Evolutionary conservation across 1,140 invertebrate genomes (phyloP).

Genomic region (Penaeus japonicus): DNA sequence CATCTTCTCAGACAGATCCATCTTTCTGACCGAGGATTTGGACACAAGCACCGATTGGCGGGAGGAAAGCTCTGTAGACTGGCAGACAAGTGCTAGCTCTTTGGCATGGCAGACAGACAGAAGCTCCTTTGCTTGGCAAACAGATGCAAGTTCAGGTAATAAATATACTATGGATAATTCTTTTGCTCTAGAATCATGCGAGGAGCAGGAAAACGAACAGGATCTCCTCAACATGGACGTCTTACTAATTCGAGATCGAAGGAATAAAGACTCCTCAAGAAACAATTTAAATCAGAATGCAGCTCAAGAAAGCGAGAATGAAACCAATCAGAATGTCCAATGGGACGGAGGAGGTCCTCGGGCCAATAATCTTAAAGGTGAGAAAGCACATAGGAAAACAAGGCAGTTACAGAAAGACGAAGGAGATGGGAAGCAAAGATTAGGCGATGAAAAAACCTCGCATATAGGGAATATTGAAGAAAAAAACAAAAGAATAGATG

Average conservation of each 20-base stretch:
- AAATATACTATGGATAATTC: conserved; percentile 13
- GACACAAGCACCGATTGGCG: conserved; percentile 46
- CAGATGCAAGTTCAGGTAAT: conserved; percentile 25
- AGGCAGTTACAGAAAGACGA: too few species aligned
- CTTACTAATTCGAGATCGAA: not conserved
- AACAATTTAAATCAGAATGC: not conserved
- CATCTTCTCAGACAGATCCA: not conserved
- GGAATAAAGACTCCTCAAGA: not conserved
- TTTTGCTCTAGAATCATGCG: conserved; percentile 13
- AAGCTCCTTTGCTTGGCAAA: conserved; percentile 37
- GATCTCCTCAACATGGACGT: conserved; percentile 20
- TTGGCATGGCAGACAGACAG: conserved; percentile 42
- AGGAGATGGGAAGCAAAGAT: too few species aligned
- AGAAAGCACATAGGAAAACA: too few species aligned
- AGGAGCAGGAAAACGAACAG: conserved; percentile 9
- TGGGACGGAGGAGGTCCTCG: too few species aligned
- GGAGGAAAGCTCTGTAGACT: conserved; percentile 39
- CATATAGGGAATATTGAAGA: too few species aligned
- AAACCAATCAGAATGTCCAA: not conserved
- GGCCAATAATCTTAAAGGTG: too few species aligned
- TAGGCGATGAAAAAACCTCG: too few species aligned
- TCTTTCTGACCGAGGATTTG: conserved; percentile 35
- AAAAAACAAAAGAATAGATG: too few species aligned
- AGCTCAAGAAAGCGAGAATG: not conserved
- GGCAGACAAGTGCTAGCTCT: conserved; percentile 35